Percentiles rank a stretch among this genome's conserved stretches.
phyloP scores from a whole-genome alignment of 2,113 vertebrate genomes.

The Notothenia rossii region DNA sequence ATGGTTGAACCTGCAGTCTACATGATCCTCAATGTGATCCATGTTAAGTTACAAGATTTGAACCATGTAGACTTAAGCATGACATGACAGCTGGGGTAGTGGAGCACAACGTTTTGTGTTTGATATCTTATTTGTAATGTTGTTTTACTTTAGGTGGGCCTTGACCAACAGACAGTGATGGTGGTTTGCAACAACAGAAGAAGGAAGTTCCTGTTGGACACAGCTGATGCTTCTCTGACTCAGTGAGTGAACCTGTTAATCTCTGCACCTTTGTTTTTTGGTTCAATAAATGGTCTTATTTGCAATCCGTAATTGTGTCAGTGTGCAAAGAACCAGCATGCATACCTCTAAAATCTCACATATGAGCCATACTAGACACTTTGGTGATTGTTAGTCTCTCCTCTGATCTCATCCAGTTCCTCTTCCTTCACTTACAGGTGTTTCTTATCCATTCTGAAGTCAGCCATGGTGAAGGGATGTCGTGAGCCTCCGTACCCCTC shows the following conservation, averaged over 20 bases:
- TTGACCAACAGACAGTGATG: slow-evolving; percentile 93
- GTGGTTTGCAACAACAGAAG: slow-evolving; percentile 95
- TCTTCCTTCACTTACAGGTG: slow-evolving; percentile 81
- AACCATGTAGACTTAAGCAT: background rate
- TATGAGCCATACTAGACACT: too few relatives aligned
- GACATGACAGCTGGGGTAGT: background rate
- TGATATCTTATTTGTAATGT: background rate
- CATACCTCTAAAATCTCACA: background rate
- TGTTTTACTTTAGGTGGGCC: slow-evolving; percentile 87
- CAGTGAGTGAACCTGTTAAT: slow-evolving; percentile 82
- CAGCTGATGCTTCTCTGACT: slow-evolving; percentile 90
- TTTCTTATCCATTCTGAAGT: slow-evolving; percentile 90
- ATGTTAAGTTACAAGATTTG: background rate
- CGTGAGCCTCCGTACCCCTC: slow-evolving; percentile 94
- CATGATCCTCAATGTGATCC: background rate
- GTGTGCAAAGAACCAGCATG: background rate
- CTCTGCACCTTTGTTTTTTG: background rate
- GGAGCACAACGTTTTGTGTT: background rate
- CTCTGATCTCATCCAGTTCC: background rate
- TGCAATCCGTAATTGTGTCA: background rate
- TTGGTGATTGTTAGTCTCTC: background rate
- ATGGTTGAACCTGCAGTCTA: background rate
- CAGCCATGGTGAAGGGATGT: slow-evolving; percentile 95
- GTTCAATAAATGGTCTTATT: too few relatives aligned
- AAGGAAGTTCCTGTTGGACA: slow-evolving; percentile 95